These are phyloP conservation scores for Megaceryle alcyon DNA, from an alignment of 2,797 vertebrate genomes.

Conservation along the genomic window DNA sequence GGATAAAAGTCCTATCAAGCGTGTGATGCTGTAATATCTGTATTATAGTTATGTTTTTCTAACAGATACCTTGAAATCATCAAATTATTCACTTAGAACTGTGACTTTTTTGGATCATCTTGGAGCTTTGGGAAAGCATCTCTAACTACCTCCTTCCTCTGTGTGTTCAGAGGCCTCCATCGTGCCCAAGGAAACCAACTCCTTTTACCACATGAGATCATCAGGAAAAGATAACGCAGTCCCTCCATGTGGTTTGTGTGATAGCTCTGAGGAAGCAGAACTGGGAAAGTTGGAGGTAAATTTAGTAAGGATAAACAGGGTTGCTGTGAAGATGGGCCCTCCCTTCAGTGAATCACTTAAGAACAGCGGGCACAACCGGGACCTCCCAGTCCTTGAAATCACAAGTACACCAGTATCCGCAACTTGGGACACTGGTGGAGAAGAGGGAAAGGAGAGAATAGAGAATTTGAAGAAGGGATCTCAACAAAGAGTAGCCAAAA, in stretches of 20 bases:
- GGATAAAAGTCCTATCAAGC: not conserved
- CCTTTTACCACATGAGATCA: not conserved
- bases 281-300: not conserved
- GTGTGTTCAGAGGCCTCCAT: not conserved
- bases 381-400: not conserved
- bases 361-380: not conserved
- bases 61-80: not conserved
- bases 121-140: not conserved
- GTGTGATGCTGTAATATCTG: not conserved
- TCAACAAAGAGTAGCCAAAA: slow-evolving; percentile 3
- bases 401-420: not conserved
- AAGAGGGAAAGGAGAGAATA: not conserved
- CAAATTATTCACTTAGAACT: not conserved
- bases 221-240: not conserved
- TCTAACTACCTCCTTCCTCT: not conserved
- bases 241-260: not conserved
- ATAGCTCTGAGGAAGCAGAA: slow-evolving; percentile 23
- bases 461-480: not conserved
- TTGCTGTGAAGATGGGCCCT: not conserved
- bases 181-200: not conserved
- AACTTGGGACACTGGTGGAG: not conserved
- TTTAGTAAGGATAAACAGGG: not conserved
- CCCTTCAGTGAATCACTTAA: not conserved
- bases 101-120: not conserved
- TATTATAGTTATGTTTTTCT: not conserved